Conservation (phyloP, 2,797 vertebrate genomes). For the Falco berigora region DNA sequence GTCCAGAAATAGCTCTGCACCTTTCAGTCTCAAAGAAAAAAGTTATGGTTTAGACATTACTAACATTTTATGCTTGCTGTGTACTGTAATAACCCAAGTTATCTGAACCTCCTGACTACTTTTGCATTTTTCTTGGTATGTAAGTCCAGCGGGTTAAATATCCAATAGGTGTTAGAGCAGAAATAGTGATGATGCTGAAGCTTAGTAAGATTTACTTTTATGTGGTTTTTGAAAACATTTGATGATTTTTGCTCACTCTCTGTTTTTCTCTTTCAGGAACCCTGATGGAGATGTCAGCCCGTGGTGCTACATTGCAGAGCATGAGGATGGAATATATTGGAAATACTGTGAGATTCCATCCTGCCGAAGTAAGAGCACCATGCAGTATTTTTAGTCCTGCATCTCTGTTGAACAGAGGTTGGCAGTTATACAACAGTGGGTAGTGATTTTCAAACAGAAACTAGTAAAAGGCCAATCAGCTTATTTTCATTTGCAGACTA, state of each 20-base stretch:
- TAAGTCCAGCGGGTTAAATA: neutral
- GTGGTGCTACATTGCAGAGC: constrained; percentile 93
- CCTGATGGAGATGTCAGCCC: constrained; percentile 94
- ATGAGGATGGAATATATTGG: constrained; percentile 93
- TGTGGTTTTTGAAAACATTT: neutral
- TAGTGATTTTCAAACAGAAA: neutral
- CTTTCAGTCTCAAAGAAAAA: neutral
- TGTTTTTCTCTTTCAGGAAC: constrained; percentile 76
- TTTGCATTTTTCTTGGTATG: neutral
- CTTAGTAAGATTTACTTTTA: neutral
- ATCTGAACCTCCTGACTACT: neutral
- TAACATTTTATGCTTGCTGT: neutral
- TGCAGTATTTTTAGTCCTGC: neutral
- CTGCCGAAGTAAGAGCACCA: constrained; percentile 83
- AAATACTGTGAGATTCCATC: constrained; percentile 92
- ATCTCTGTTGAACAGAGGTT: neutral
- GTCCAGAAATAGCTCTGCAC: neutral
- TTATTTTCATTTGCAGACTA: neutral
- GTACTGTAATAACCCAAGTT: neutral
- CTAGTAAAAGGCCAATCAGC: neutral
- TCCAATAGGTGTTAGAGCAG: neutral
- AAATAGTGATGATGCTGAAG: neutral
- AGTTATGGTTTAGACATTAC: neutral
- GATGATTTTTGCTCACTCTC: neutral
- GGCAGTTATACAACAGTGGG: neutral